phyloP scores from a whole-genome alignment of 2,888 invertebrate species.

The Bursaphelenchus okinawaensis region DNA sequence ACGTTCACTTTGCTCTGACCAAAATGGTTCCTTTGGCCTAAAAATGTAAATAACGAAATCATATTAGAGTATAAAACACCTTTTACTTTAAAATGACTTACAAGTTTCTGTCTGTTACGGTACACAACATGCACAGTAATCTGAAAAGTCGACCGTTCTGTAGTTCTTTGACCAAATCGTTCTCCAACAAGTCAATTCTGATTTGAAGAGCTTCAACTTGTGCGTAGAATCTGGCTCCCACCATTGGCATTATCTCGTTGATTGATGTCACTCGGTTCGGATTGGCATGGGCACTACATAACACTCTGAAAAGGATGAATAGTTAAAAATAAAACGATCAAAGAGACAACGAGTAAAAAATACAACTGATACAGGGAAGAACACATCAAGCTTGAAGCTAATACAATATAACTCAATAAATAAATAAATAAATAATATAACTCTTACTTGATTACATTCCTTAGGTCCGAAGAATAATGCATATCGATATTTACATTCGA shows the following conservation, averaged over 20 bases:
- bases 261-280: slow-evolving; percentile 67
- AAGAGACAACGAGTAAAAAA: slow-evolving; percentile 14
- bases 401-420: too few relatives aligned
- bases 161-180: slow-evolving; percentile 82
- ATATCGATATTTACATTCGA: slow-evolving; percentile 73
- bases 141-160: slow-evolving; percentile 89
- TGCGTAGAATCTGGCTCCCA: slow-evolving; percentile 88
- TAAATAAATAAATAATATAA: slow-evolving; percentile 15
- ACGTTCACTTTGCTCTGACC: slow-evolving; percentile 96
- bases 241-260: slow-evolving; percentile 98
- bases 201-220: slow-evolving; percentile 85
- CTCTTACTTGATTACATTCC: slow-evolving; percentile 80
- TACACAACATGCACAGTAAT: slow-evolving; percentile 80
- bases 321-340: slow-evolving; percentile 11
- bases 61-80: neutral
- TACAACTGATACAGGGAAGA: slow-evolving; percentile 6
- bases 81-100: too few relatives aligned
- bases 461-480: slow-evolving; percentile 85
- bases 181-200: slow-evolving; percentile 80
- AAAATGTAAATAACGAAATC: slow-evolving; percentile 1
- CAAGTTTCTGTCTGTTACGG: slow-evolving; percentile 93
- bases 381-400: too few relatives aligned
- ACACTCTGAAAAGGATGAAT: too few relatives aligned
- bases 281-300: slow-evolving; percentile 52
- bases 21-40: slow-evolving; percentile 67